Evolutionary conservation across 2,888 invertebrate genomes (phyloP).

Genomic region (Eumacrocentrus americanus): DNA sequence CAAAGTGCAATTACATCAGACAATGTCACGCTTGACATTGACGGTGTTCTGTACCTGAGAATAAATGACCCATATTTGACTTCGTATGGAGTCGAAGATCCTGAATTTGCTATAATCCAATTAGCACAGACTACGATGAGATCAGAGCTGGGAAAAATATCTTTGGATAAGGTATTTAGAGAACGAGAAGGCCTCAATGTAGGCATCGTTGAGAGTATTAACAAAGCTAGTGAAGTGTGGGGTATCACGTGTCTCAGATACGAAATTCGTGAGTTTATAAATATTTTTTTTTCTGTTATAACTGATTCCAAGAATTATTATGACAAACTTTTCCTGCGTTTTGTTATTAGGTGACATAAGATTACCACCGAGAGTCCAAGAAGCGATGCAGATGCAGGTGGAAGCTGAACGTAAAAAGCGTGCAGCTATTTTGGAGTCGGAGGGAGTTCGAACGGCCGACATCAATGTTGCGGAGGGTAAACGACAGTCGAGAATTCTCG

Average conservation of each 20-base stretch:
- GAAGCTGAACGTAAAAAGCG: conserved; percentile 97
- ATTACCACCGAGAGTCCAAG: conserved; percentile 89
- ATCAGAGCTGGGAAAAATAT: conserved; percentile 97
- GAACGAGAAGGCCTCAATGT: conserved; percentile 96
- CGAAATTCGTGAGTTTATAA: conserved; percentile 78
- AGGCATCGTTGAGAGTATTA: conserved; percentile 93
- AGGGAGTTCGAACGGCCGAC: conserved; percentile 88
- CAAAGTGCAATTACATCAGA: conserved; percentile 98
- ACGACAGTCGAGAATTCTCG: conserved; percentile 86
- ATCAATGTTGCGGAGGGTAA: conserved; percentile 98
- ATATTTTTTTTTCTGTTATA: not conserved
- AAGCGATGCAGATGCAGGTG: conserved; percentile 99
- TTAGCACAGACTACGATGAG: conserved; percentile 99
- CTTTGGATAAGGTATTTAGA: conserved; percentile 93
- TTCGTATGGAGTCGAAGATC: conserved; percentile 98
- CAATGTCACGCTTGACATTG: conserved; percentile 95
- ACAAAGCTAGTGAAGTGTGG: conserved; percentile 98
- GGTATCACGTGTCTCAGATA: conserved; percentile 95
- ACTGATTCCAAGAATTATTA: conserved; percentile 10
- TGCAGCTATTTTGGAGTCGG: conserved; percentile 96
- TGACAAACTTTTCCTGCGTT: not conserved
- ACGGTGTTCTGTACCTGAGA: conserved; percentile 94
- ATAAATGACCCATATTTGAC: conserved; percentile 92
- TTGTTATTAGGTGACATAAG: conserved; percentile 78
- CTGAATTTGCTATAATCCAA: conserved; percentile 98